A percentile compares a stretch with the other conserved stretches of the same genome.
These are phyloP conservation scores for Parapristionchus giblindavisi DNA, from an alignment of 2,888 invertebrate genomes.

Conservation along the genomic window DNA sequence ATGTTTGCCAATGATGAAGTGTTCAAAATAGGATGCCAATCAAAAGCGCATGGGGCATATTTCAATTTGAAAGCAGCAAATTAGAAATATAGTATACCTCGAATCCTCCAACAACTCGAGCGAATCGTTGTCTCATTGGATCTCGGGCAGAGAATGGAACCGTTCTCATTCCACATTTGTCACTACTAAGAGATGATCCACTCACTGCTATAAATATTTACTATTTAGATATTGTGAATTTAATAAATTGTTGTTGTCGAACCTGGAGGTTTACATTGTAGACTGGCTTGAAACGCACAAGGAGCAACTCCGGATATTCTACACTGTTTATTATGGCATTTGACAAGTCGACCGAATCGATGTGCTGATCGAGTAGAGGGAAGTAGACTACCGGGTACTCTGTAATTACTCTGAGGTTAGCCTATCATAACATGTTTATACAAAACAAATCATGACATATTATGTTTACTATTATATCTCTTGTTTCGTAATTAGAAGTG, in stretches of 20 bases:
- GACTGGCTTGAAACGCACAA: conserved; percentile 10
- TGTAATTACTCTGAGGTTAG: too few species aligned
- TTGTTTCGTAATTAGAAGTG: too few species aligned
- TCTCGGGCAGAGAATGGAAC: conserved; percentile 73
- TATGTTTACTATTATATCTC: too few species aligned
- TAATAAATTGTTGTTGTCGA: background rate
- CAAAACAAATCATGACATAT: too few species aligned
- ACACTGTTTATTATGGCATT: conserved; percentile 6
- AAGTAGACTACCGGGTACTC: conserved; percentile 10
- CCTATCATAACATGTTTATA: too few species aligned
- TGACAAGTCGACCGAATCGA: conserved; percentile 22
- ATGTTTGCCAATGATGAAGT: background rate
- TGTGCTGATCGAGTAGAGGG: conserved; percentile 22
- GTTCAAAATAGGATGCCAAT: background rate
- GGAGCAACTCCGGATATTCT: conserved; percentile 9
- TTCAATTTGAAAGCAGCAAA: background rate
- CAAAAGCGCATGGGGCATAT: conserved; percentile 1
- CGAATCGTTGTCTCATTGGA: conserved; percentile 60
- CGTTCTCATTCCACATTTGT: conserved; percentile 73
- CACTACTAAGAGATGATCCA: background rate
- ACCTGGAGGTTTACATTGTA: conserved; percentile 11
- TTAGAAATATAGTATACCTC: conserved; percentile 38
- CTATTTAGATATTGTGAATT: background rate
- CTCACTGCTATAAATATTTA: background rate
- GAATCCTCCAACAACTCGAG: conserved; percentile 73